Evolutionary conservation across 1,140 invertebrate species (phyloP), one percentile per base, ranked within the genome.

Genomic region (Microplitis demolitor): DNA sequence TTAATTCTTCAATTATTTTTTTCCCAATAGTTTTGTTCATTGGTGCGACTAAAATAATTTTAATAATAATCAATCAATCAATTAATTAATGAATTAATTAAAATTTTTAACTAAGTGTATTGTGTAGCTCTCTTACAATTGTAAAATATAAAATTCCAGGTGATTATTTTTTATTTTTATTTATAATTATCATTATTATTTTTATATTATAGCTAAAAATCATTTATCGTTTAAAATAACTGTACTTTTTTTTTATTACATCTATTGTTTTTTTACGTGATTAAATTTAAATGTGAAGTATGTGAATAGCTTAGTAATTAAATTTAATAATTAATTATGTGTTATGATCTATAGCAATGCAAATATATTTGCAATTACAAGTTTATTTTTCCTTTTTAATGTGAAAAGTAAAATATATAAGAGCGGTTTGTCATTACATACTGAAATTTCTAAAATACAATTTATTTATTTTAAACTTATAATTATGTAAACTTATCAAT

Each of bases 101-200:
- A 45, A 45, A 45, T 9, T 45, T 45, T 6, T 3, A 45, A 11
- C 8, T 45, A 45, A 45, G 11, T 45, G 11, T 45, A 45, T 45
- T 45, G 39, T 45, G 39, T 45, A 45, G 39, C 39, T 45, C 39
- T 74, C 61, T 72, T 75, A 71, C 68, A 16, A 51, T 71, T 76
- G 69, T 76, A 80, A 83, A 85, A 85, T 85, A 86, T 85, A 86
- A 85, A 85, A 85, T 78, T 79, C 82, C 83, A 85, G 78, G 80
- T 81, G 78, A 79, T 81, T 80, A 79, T 75, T 81, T 80, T 76
- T 78, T 8, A 45, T 45, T 45, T 45, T 9, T 45, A 11, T n/a
- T n/a, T n/a, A n/a, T n/a, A n/a, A n/a, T n/a, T n/a, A n/a, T n/a
- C n/a, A n/a, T n/a, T n/a, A n/a, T n/a, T n/a, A n/a, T 45, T 9